A percentile compares a stretch with the other conserved stretches of the same genome.
phyloP scores from a whole-genome alignment of 2,888 invertebrate species.

The Serripes groenlandicus region DNA sequence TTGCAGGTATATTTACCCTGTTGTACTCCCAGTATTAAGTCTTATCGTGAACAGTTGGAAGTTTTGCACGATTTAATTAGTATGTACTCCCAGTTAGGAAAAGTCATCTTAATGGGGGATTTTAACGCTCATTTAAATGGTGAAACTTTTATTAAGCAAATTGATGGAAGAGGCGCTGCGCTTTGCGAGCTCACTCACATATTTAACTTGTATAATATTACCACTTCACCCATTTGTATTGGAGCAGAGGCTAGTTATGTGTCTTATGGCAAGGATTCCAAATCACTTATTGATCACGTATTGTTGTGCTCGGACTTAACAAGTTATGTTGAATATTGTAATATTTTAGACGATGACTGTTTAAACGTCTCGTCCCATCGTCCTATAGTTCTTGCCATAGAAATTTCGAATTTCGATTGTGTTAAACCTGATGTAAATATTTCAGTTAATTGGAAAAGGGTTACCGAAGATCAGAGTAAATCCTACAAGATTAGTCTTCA shows the following conservation, averaged over 20 bases:
- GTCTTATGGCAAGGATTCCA: not conserved
- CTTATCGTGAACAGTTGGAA: no score
- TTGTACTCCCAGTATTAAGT: no score
- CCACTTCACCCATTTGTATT: not conserved
- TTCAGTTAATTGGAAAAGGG: not conserved
- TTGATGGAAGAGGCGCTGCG: not conserved
- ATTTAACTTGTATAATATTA: not conserved
- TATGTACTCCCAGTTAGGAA: not conserved
- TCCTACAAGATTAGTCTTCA: no score
- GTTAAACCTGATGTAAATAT: not conserved
- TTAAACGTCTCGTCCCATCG: slow-evolving; percentile 8
- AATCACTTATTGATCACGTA: slow-evolving; percentile 13
- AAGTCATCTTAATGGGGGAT: slow-evolving; percentile 3
- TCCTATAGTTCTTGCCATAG: not conserved
- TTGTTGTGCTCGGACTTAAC: not conserved
- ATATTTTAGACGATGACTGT: slow-evolving; percentile 8
- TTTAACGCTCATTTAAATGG: slow-evolving; percentile 20
- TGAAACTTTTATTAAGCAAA: not conserved
- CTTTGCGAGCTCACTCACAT: not conserved
- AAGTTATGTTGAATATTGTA: not conserved
- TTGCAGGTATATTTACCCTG: no score
- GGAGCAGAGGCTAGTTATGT: slow-evolving; percentile 12
- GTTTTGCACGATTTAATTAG: no score
- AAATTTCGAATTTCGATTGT: not conserved
- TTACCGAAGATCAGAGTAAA: not conserved